Conservation (phyloP, 2,113 vertebrate genomes). For the Polypterus bichir region DNA sequence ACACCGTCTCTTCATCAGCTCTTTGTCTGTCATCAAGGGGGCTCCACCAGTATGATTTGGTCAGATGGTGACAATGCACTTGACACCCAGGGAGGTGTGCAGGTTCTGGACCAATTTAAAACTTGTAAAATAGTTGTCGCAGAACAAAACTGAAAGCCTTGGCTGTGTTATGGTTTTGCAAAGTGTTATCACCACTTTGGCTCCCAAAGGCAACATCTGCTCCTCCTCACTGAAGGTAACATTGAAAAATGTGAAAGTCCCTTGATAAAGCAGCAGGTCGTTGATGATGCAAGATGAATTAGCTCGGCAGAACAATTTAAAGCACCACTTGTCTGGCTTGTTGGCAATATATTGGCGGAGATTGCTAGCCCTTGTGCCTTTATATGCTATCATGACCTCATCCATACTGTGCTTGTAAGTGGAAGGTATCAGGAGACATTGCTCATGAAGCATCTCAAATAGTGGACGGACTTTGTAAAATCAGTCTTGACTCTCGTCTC, state of each 20-base stretch:
- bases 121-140: too few species aligned
- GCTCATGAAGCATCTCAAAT: slow-evolving; percentile 20
- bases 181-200: too few species aligned
- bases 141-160: too few species aligned
- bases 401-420: slow-evolving; percentile 1
- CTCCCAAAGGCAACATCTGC: too few species aligned
- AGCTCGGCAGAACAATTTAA: slow-evolving; percentile 13
- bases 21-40: too few species aligned
- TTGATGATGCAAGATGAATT: slow-evolving; percentile 18
- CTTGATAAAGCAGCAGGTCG: slow-evolving; percentile 5
- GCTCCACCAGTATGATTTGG: too few species aligned
- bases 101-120: too few species aligned
- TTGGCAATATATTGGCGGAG: slow-evolving; percentile 11
- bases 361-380: slow-evolving; percentile 5
- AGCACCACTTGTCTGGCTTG: slow-evolving; percentile 14
- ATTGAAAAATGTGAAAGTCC: neutral
- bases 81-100: too few species aligned
- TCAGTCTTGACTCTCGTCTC: slow-evolving; percentile 13
- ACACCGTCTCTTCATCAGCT: too few species aligned
- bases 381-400: slow-evolving; percentile 4
- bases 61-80: too few species aligned
- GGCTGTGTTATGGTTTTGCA: too few species aligned
- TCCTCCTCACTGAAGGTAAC: too few species aligned
- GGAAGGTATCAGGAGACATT: slow-evolving; percentile 8
- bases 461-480: slow-evolving; percentile 19